Conservation (phyloP, 2,113 vertebrate genomes). For the Talpa occidentalis region DNA sequence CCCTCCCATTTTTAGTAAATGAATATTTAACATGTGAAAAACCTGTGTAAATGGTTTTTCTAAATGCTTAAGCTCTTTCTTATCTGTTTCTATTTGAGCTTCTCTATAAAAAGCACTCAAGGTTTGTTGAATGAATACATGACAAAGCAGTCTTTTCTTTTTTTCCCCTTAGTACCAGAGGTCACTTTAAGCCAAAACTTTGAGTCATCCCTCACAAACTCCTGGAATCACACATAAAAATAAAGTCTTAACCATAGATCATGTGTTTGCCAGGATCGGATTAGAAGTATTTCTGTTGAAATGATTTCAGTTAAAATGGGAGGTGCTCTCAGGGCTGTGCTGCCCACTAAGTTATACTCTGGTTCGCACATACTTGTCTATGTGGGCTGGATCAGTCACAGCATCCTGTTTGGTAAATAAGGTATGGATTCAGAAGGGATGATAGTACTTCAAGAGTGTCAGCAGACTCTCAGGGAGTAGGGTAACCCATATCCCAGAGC, state of each 20-base stretch:
- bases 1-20: not conserved
- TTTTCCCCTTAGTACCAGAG: not conserved
- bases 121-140: slow-evolving; percentile 28
- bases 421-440: not conserved
- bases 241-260: not conserved
- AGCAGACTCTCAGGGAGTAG: not conserved
- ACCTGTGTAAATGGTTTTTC: not conserved
- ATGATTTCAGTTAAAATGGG: not conserved
- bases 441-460: not conserved
- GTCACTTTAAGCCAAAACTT: slow-evolving; percentile 28
- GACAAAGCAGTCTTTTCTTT: slow-evolving; percentile 1
- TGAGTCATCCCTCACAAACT: slow-evolving; percentile 52
- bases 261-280: not conserved
- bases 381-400: not conserved
- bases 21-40: not conserved
- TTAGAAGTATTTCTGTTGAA: not conserved
- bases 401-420: not conserved
- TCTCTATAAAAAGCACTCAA: not conserved
- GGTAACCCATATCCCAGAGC: not conserved
- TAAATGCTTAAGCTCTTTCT: not conserved
- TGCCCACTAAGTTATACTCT: not conserved
- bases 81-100: not conserved
- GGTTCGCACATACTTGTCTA: not conserved
- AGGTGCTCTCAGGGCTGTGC: not conserved
- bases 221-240: slow-evolving; percentile 53